Evolutionary conservation across 2,888 invertebrate species (phyloP), one percentile per base, ranked within the genome.

Genomic region (Unio delphinus): DNA sequence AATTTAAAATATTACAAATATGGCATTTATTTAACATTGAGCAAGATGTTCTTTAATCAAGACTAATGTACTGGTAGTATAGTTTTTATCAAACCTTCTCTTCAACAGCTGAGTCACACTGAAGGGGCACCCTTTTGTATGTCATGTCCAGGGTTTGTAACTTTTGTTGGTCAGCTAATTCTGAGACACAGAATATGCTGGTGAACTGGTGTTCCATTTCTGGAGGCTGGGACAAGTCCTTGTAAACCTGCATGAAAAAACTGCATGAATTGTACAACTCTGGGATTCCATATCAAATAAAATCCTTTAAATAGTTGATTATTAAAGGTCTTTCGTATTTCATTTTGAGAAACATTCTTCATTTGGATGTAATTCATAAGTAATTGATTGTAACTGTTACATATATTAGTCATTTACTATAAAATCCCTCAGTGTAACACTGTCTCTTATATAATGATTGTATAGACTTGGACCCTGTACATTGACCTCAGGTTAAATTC

Each of bases 91-190:
- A 55, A 71, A 87, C 87, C 83, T 81, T 76, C 73, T 86, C 86
- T 34, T 72, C 65, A 0, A 83, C 81, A 11, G 81, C 81, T 20
- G 69, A 69, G 65, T 89, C 86, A 66, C 83, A 85, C 55, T 80
- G 75, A 54, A 89, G 75, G 7, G 89, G 89, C 7, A 88, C 68
- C 58, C 88, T 69, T 68, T 83, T 78, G 75, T 88, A 89, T 56
- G 75, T 67, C 78, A 87, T 76, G 64, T 87, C 86, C 45, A 83
- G 76, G 0, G 84, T 84, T 73, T 84, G 82, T 59, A 84, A 68
- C 55, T 80, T 74, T 74, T 84, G 85, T 67, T 85, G 83, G 45
- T 86, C 83, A 58, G 81, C 82, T 59, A 88, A 72, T 45, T 88
- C 89, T 17, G 80, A 74, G 7, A 83, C 78, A 2, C 87, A 87